Evolutionary conservation across 2,888 invertebrate species (phyloP), one percentile per base, ranked within the genome.

Genomic region (Polymixis lichenea): DNA sequence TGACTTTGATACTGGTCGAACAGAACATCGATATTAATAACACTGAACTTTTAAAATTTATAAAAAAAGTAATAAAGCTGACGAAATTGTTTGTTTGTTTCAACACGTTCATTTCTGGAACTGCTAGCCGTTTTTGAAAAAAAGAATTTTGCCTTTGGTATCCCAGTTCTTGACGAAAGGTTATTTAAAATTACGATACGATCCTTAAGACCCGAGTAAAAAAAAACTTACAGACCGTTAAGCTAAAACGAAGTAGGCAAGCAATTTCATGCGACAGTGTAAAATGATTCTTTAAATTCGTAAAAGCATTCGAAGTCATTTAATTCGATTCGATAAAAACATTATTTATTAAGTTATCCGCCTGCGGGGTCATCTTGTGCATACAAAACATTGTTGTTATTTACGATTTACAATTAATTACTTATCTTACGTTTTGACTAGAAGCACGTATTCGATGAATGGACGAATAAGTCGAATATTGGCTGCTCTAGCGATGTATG

Each of bases 381-480:
- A 60, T 73, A 43, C 70, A 61, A 69, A 60, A 78, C 61, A 62
- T 67, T 82, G 60, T 58, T 61, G 51, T 58, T 53, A 56, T 67
- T 55, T 46, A 38, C 15, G 46, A 72, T 13, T 79, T 66, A 38
- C 1, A 55, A 79, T 70, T 69, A 46, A 46, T 46, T 46, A 38
- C 38, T 38, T 38, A 72, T 72, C 58, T 58, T 62, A 65, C 46
- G 28, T 64, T 66, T 25, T 58, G 69, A 46, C 43, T 28, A 61
- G 22, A 46, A 32, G 82, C 69, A 72, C 55, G 62, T 72, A 58
- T 72, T 61, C 38, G 53, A 62, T 70, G 49, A 72, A 69, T 70
- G 22, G 9, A 32, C 53, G 32, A 79, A 83, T 70, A 62, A 69
- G 22, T 72, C 22, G 38, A 56, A 28, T 79, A 78, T 64, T 75